Evolutionary conservation across 2,113 vertebrate species (phyloP).

Genomic region (Colossoma macropomum): DNA sequence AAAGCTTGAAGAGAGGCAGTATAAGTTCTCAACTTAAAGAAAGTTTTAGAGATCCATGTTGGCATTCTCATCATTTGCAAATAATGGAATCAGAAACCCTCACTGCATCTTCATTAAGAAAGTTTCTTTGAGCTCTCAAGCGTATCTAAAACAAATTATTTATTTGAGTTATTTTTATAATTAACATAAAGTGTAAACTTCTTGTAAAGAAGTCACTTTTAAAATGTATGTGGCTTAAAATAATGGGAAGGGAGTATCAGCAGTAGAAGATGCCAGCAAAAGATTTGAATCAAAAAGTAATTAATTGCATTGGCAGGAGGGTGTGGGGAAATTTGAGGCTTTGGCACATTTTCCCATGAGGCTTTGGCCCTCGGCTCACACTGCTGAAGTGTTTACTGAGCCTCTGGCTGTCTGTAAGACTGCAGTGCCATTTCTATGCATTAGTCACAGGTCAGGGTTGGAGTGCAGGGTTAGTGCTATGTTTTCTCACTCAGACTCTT

Average conservation of each 20-base stretch:
- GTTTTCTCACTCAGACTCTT: background rate
- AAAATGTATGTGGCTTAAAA: background rate
- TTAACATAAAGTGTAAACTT: background rate
- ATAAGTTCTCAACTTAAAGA: background rate
- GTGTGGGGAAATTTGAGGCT: background rate
- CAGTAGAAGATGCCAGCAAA: background rate
- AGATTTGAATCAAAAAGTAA: background rate
- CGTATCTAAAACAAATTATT: background rate
- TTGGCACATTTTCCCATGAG: slow-evolving; percentile 3
- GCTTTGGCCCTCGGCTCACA: background rate
- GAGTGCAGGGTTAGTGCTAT: background rate
- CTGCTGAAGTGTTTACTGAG: background rate
- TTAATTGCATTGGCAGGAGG: background rate
- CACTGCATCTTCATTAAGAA: background rate
- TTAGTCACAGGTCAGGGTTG: background rate
- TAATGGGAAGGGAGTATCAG: background rate
- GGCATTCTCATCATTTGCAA: background rate
- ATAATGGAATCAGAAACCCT: background rate
- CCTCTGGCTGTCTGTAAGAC: background rate
- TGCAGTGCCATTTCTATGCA: background rate
- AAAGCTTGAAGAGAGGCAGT: background rate
- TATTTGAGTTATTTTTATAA: background rate
- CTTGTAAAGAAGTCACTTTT: background rate
- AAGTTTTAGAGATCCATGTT: background rate
- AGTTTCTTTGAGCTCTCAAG: background rate